Conservation (phyloP, 92 coral and sea anemone species). For the Phenganax stokvisi region DNA sequence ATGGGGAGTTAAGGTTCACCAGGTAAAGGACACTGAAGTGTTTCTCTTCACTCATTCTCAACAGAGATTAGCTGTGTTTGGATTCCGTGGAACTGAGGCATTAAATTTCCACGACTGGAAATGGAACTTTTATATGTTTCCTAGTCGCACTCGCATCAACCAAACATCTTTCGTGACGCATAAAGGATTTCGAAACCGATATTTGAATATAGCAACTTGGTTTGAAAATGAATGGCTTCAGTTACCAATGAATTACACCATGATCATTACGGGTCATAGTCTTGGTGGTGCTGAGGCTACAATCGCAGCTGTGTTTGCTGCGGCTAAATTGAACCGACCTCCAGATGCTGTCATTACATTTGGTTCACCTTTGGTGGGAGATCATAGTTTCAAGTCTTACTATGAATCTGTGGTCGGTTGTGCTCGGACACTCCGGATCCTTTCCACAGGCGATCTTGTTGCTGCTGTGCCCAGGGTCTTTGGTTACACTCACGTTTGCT, state of each 20-base stretch:
- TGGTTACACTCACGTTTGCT: constrained; percentile 20
- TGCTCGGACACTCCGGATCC: constrained; percentile 10
- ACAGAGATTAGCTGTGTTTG: constrained; percentile 30
- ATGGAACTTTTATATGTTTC: constrained; percentile 10
- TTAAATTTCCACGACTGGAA: constrained; percentile 17
- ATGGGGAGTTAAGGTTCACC: constrained; percentile 12
- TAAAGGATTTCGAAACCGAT: constrained; percentile 23
- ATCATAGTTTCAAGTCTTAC: constrained; percentile 5
- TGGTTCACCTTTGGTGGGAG: constrained; percentile 21
- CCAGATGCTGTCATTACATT: constrained; percentile 31
- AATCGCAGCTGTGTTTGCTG: constrained; percentile 29
- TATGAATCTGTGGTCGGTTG: constrained; percentile 29
- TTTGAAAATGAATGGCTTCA: constrained; percentile 22
- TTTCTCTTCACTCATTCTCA: constrained; percentile 11
- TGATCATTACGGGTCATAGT: constrained; percentile 31
- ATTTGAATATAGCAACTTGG: constrained; percentile 14
- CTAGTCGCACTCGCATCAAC: neutral
- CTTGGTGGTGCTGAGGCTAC: constrained; percentile 26
- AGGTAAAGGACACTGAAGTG: constrained; percentile 25
- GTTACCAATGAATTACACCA: constrained; percentile 18
- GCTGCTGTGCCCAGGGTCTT: constrained; percentile 19
- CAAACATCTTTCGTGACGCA: neutral
- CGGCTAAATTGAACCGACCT: constrained; percentile 20
- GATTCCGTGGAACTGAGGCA: constrained; percentile 36
- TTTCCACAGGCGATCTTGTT: constrained; percentile 15